Base-by-base conservation (phyloP, 2,888 invertebrate genomes). In the Gymnosoma rotundatum region DNA sequence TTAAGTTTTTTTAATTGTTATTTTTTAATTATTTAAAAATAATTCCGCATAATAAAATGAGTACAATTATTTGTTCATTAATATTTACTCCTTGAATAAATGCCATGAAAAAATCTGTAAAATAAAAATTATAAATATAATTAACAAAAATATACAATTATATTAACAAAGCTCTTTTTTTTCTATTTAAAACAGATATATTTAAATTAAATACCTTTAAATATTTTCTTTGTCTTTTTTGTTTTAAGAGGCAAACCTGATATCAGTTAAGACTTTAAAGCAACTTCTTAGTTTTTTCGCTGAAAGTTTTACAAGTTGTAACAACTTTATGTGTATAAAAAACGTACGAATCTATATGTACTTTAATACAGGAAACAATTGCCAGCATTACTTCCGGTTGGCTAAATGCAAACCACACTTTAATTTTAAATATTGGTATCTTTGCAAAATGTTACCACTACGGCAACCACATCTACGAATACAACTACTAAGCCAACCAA, bases 301-400 rank as follows among this genome's bases (percentile, higher is more conserved):
- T 16, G 42, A 70, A 69, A 75, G n/a, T 61, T 79, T 79, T 50
- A 20, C 18, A 75, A 56, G 21, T 63, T 72, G n/a, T 50, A 56
- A 73, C 16, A 63, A 70, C 45, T 56, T 78, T 50, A 74, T 32
- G 12, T 52, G 38, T 38, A 42, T 20, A 58, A 64, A 42, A 38
- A 60, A 48, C 38, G 63, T 45, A 72, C 6, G 32, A 32, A 32
- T 21, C 18, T 61, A 52, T 48, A 42, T 48, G 48, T 25, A 66
- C 18, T 42, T 20, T 32, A 32, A 63, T 42, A 67, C 78, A 67
- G 86, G 85, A 85, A 85, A 78, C 78, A 83, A 86, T 86, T 86
- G 85, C 83, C 76, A 76, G 75, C 66, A 81, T 81, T 81, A 78
- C 78, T 83, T 86, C 86, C 85, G 86, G 56, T 76, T 83, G 74